Evolutionary conservation across 2,113 vertebrate genomes (phyloP).

Genomic region (Chelonoidis abingdonii): DNA sequence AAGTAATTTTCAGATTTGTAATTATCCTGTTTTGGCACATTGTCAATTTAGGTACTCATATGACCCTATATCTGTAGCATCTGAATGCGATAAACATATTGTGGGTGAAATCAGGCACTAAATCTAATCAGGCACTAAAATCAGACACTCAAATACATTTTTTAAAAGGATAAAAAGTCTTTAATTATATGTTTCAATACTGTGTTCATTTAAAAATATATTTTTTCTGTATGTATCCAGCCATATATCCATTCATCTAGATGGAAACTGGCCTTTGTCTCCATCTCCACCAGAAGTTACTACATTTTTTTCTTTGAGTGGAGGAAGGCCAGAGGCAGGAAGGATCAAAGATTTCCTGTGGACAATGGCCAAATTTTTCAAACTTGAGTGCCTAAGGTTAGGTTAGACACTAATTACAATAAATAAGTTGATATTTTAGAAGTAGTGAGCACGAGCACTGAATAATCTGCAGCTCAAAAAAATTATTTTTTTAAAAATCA

Average conservation of each 20-base stretch:
- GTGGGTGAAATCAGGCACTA: not conserved
- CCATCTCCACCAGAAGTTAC: not conserved
- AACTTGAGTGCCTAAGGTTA: not conserved
- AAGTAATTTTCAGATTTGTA: constrained; percentile 55
- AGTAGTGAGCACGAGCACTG: not conserved
- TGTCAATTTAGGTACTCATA: not conserved
- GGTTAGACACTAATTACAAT: not conserved
- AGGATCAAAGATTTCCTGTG: not conserved
- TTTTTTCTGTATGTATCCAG: not conserved
- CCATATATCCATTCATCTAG: not conserved
- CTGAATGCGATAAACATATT: not conserved
- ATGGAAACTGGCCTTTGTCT: not conserved
- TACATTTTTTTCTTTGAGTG: not conserved
- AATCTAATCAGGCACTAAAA: too few species aligned
- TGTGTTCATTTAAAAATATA: too few species aligned
- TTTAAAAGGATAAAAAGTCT: not conserved
- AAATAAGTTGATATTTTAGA: not conserved
- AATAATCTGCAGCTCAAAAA: not conserved
- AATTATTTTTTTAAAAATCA: not conserved
- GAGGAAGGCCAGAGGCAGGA: not conserved
- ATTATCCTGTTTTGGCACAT: constrained; percentile 23
- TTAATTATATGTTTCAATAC: not conserved
- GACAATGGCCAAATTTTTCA: not conserved
- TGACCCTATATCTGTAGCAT: not conserved
- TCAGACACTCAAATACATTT: not conserved